These are phyloP conservation scores for Hipposideros larvatus DNA, from an alignment of 2,797 vertebrate species.

Conservation along the genomic window DNA sequence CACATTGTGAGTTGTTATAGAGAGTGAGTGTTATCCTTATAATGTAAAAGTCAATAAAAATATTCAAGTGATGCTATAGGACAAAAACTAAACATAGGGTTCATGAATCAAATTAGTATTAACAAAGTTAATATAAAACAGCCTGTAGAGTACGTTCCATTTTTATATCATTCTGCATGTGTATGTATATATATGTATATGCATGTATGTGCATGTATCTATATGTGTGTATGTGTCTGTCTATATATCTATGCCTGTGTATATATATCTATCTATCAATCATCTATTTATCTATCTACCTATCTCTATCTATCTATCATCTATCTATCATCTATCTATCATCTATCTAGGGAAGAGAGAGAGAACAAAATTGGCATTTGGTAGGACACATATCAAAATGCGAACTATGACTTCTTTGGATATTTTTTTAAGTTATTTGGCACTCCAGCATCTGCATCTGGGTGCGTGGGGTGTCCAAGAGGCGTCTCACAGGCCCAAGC, in stretches of 20 bases:
- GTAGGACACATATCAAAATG: not conserved
- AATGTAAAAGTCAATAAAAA: not conserved
- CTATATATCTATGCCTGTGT: too few relatives aligned
- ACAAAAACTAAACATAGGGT: not conserved
- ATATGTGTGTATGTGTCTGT: too few relatives aligned
- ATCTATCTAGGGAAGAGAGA: not conserved
- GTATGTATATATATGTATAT: not conserved
- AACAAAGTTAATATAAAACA: not conserved
- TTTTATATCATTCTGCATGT: not conserved
- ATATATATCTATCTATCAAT: not conserved
- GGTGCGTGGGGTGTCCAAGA: not conserved
- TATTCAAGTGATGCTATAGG: not conserved
- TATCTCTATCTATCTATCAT: not conserved
- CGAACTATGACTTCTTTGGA: not conserved
- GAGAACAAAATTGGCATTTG: not conserved
- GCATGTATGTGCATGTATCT: not conserved
- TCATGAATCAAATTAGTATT: not conserved
- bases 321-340: too few relatives aligned
- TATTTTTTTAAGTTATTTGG: not conserved
- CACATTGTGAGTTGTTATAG: accelerated
- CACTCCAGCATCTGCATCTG: not conserved
- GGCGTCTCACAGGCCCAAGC: accelerated
- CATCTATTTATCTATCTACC: not conserved
- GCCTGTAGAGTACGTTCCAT: not conserved
- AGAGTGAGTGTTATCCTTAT: accelerated